A percentile compares a stretch with the other conserved stretches of the same genome.
Conservation (phyloP, 2,888 invertebrate species). For the Papilio demoleus region DNA sequence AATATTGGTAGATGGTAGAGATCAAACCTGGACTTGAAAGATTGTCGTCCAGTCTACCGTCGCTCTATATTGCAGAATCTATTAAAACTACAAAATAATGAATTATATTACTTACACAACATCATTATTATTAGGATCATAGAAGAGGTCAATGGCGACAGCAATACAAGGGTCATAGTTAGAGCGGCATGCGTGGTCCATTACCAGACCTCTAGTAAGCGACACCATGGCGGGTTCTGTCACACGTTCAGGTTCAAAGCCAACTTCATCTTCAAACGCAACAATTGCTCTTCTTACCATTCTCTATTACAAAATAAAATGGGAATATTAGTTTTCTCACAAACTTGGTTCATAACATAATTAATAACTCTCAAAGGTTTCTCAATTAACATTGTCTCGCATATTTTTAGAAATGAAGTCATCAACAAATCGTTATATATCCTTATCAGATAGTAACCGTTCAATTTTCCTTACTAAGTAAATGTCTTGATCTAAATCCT, state of each 20-base stretch:
- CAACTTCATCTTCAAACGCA: constrained; percentile 62
- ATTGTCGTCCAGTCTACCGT: too few species aligned
- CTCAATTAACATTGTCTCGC: too few species aligned
- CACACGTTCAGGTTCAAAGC: constrained; percentile 61
- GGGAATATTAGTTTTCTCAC: background rate
- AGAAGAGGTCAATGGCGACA: constrained; percentile 75
- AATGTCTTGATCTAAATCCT: constrained; percentile 67
- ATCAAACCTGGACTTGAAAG: too few species aligned
- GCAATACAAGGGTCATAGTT: constrained; percentile 72
- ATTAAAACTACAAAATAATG: background rate
- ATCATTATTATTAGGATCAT: constrained; percentile 57
- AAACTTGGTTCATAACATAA: background rate
- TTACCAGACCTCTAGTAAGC: constrained; percentile 70
- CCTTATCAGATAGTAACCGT: too few species aligned
- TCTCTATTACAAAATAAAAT: constrained; percentile 43
- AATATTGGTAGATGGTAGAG: background rate
- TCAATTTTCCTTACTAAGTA: constrained; percentile 62
- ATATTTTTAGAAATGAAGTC: background rate
- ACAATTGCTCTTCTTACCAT: constrained; percentile 66
- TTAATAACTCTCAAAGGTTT: too few species aligned
- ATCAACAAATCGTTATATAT: too few species aligned
- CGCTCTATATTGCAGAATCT: too few species aligned
- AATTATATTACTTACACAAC: constrained; percentile 62
- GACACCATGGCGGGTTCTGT: constrained; percentile 65
- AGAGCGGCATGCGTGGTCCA: constrained; percentile 74